Percentiles rank a stretch among this genome's conserved stretches.
Evolutionary conservation across 2,888 invertebrate species (phyloP).

Genomic region (Disparrhopalites patrizii): DNA sequence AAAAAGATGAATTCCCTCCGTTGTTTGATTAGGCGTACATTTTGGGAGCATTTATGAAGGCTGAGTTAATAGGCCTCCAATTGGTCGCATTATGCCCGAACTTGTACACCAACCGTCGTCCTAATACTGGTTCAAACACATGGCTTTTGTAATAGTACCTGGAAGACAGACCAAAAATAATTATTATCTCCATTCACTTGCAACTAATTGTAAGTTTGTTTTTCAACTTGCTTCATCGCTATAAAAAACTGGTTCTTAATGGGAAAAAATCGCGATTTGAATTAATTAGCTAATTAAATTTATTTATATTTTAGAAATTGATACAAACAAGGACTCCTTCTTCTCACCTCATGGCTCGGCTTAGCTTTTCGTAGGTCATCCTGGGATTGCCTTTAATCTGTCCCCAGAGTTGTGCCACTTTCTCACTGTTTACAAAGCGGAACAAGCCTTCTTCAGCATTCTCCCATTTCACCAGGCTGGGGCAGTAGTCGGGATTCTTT

Average conservation of each 20-base stretch:
- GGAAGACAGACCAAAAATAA: too few relatives aligned
- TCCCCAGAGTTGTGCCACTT: slow-evolving; percentile 83
- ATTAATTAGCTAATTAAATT: too few relatives aligned
- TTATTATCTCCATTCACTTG: too few relatives aligned
- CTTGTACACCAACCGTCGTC: slow-evolving; percentile 72
- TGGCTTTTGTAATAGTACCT: slow-evolving; percentile 76
- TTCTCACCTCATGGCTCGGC: slow-evolving; percentile 74
- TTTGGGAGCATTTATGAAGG: slow-evolving; percentile 50
- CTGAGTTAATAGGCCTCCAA: slow-evolving; percentile 67
- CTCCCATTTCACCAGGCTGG: slow-evolving; percentile 82
- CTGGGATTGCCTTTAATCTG: slow-evolving; percentile 76
- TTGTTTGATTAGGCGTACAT: not conserved
- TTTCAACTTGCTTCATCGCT: too few relatives aligned
- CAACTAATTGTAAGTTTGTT: too few relatives aligned
- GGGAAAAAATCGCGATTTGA: too few relatives aligned
- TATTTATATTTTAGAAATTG: too few relatives aligned
- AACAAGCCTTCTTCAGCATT: slow-evolving; percentile 77
- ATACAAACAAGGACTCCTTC: too few relatives aligned
- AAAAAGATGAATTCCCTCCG: not conserved
- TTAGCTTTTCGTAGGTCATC: slow-evolving; percentile 91
- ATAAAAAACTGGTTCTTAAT: too few relatives aligned
- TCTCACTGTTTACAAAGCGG: slow-evolving; percentile 79
- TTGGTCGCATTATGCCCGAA: slow-evolving; percentile 76
- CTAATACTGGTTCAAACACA: slow-evolving; percentile 70
- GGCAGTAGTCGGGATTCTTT: slow-evolving; percentile 69